Conservation (phyloP, 2,888 invertebrate species). For the Chrysotoxum bicinctum region DNA sequence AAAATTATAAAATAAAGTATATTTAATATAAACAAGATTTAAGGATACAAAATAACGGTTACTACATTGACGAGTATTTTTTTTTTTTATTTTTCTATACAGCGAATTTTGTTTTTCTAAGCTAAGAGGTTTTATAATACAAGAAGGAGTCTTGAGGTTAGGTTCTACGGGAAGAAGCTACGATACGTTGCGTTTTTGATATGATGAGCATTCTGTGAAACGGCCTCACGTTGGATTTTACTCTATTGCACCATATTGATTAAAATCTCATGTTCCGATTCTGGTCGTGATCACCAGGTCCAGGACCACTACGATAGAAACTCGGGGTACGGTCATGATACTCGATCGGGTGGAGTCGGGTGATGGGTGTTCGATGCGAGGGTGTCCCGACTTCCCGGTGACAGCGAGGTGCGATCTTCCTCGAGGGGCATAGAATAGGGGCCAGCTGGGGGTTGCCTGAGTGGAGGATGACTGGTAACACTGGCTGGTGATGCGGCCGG, state of each 20-base stretch:
- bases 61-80: slow-evolving; percentile 65
- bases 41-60: slow-evolving; percentile 24
- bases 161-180: slow-evolving; percentile 27
- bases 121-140: slow-evolving; percentile 65
- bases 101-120: slow-evolving; percentile 55
- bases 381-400: slow-evolving; percentile 66
- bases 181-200: slow-evolving; percentile 63
- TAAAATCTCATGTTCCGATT: background rate
- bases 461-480: slow-evolving; percentile 55
- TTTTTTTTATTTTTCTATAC: slow-evolving; percentile 53
- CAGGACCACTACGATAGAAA: slow-evolving; percentile 66
- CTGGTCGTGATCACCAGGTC: slow-evolving; percentile 37
- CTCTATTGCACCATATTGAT: slow-evolving; percentile 66
- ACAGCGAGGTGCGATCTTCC: slow-evolving; percentile 73
- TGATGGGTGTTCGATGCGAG: slow-evolving; percentile 71
- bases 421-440: slow-evolving; percentile 44
- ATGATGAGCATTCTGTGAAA: slow-evolving; percentile 68
- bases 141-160: slow-evolving; percentile 33
- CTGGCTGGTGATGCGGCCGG: slow-evolving; percentile 73
- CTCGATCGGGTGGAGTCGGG: slow-evolving; percentile 78
- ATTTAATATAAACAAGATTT: slow-evolving; percentile 18
- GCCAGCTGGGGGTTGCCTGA: slow-evolving; percentile 49
- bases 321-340: slow-evolving; percentile 80
- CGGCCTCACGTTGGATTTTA: slow-evolving; percentile 47
- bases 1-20: slow-evolving; percentile 1